Conservation (phyloP, 2,888 invertebrate species). For the Sisyra nigra region DNA sequence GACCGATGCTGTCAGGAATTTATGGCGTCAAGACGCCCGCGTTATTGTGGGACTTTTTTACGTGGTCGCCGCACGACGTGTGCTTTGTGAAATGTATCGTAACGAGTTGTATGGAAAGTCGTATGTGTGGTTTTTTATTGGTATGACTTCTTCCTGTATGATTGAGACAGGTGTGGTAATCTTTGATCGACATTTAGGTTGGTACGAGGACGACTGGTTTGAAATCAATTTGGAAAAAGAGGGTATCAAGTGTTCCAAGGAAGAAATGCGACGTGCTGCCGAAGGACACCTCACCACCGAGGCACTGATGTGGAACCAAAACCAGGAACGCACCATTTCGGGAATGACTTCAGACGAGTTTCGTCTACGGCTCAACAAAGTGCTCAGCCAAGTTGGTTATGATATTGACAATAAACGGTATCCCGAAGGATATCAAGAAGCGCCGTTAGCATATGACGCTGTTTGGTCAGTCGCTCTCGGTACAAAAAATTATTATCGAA, state of each 20-base stretch:
- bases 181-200: slow-evolving; percentile 46
- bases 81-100: slow-evolving; percentile 93
- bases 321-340: slow-evolving; percentile 77
- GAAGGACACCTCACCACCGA: slow-evolving; percentile 98
- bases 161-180: neutral
- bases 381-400: slow-evolving; percentile 63
- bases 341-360: slow-evolving; percentile 93
- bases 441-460: slow-evolving; percentile 96
- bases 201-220: slow-evolving; percentile 99
- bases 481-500: slow-evolving; percentile 20
- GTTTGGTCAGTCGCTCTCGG: slow-evolving; percentile 97
- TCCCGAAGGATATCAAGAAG: slow-evolving; percentile 93
- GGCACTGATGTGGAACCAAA: slow-evolving; percentile 97
- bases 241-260: slow-evolving; percentile 79
- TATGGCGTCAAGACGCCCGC: slow-evolving; percentile 88
- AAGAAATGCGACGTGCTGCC: slow-evolving; percentile 86
- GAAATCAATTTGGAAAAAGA: slow-evolving; percentile 73
- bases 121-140: slow-evolving; percentile 99
- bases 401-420: slow-evolving; percentile 75
- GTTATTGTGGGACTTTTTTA: slow-evolving; percentile 98
- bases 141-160: slow-evolving; percentile 40
- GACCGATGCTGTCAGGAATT: slow-evolving; percentile 85
- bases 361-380: slow-evolving; percentile 65
- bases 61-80: slow-evolving; percentile 89
- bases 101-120: slow-evolving; percentile 86